Evolutionary conservation across 2,797 vertebrate genomes (phyloP), one percentile per base, ranked within the genome.

Genomic region (Gadopsis marmoratus): DNA sequence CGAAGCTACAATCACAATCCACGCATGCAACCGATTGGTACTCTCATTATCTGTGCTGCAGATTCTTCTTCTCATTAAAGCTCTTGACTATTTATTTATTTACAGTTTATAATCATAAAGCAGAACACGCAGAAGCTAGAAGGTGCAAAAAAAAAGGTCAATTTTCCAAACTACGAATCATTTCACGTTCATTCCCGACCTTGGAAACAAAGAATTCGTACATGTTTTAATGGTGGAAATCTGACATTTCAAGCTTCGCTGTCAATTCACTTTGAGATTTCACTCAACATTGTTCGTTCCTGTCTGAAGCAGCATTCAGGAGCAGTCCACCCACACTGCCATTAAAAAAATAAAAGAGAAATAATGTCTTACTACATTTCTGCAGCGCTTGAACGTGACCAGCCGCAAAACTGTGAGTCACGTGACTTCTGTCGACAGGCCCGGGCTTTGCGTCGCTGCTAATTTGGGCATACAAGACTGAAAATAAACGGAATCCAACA

Each of bases 401-500:
- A 23, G 54, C 33, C 41, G 13, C 43, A n/a, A 62, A 62, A 35
- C 16, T 59, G 41, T 5, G n/a, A 48, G 60, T 77, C 74, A 21
- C 31, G 35, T 76, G 71, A 80, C 56, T 59, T 60, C 11, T 35
- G 35, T 26, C 9, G 8, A 37, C 29, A 19, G 43, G 65, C 33
- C 13, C 13, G 2, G 41, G 7, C 54, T 76, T 76, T 23, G 59
- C 41, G 41, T 69, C 43, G 74, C 71, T 59, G 71, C 55, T 51
- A 71, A 81, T 73, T 54, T 31, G 33, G 48, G 62, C 21, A 58
- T 5, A 10, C 33, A 7, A 70, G 69, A 72, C 37, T 50, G 41
- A 59, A 81, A 64, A 74, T 51, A 10, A 79, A 63, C 39, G 37
- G 11, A 60, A 76, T 66, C 71, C 66, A 67, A 70, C 73, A 63